These are phyloP conservation scores for Otus sunia DNA, from an alignment of 2,113 vertebrate species.

Conservation along the genomic window DNA sequence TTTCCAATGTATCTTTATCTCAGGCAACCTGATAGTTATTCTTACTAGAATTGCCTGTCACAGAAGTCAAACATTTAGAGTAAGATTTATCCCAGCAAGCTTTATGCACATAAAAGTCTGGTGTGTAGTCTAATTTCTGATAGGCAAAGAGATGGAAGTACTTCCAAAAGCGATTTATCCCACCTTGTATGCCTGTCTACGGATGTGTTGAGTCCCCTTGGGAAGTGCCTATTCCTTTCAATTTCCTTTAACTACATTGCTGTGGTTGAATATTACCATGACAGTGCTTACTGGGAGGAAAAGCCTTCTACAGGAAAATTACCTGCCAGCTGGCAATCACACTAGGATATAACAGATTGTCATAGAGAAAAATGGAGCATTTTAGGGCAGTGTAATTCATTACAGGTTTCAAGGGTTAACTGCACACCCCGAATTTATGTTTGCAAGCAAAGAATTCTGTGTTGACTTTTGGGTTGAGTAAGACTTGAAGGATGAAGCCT, in stretches of 20 bases:
- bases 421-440: too few relatives aligned
- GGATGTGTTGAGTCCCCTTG: neutral
- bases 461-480: neutral
- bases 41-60: neutral
- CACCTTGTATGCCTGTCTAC: accelerated
- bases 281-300: neutral
- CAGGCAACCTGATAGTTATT: neutral
- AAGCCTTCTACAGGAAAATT: conserved; percentile 9
- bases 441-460: neutral
- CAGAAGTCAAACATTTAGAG: neutral
- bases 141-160: neutral
- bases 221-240: neutral
- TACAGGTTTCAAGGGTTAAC: neutral
- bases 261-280: neutral
- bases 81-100: conserved; percentile 4
- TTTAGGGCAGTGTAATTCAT: neutral
- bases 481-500: neutral
- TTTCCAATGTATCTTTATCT: neutral
- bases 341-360: neutral
- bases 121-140: neutral
- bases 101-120: neutral
- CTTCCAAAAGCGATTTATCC: neutral
- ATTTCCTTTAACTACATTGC: neutral
- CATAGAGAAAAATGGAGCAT: neutral
- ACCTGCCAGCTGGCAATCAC: neutral